These are phyloP conservation scores for Rafetus swinhoei DNA, from an alignment of 2,113 vertebrate genomes.

Conservation along the genomic window DNA sequence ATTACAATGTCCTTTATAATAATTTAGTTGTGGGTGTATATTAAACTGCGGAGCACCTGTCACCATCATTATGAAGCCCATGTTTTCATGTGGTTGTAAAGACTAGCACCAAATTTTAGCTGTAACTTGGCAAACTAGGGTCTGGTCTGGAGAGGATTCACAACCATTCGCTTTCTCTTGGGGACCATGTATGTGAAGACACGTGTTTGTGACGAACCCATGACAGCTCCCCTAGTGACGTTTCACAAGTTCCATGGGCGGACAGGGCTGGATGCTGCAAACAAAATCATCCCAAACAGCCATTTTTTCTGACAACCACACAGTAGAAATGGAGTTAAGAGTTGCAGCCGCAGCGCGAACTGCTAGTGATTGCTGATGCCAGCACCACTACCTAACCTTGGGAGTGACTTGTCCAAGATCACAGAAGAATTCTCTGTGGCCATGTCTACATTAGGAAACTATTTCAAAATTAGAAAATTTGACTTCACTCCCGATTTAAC, in stretches of 20 bases:
- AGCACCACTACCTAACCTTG: background rate
- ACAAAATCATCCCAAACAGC: background rate
- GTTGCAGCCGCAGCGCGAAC: background rate
- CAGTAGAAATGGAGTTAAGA: background rate
- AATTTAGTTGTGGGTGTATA: background rate
- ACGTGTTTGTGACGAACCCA: background rate
- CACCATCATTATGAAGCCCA: background rate
- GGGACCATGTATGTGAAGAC: background rate
- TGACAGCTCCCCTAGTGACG: rapidly evolving
- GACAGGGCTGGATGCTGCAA: rapidly evolving
- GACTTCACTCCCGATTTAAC: too few species aligned
- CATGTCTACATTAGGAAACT: too few species aligned
- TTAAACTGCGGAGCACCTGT: background rate
- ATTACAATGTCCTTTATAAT: constrained; percentile 14
- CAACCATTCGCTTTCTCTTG: background rate
- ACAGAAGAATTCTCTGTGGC: background rate
- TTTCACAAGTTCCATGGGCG: background rate
- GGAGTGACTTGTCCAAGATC: background rate
- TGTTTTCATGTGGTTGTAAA: background rate
- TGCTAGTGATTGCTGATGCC: background rate
- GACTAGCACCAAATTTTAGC: background rate
- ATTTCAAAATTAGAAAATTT: too few species aligned
- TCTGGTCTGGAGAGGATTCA: background rate
- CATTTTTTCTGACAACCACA: background rate
- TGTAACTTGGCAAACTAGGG: background rate